Evolutionary conservation across 2,113 vertebrate species (phyloP).

Genomic region (Xerus inauris): DNA sequence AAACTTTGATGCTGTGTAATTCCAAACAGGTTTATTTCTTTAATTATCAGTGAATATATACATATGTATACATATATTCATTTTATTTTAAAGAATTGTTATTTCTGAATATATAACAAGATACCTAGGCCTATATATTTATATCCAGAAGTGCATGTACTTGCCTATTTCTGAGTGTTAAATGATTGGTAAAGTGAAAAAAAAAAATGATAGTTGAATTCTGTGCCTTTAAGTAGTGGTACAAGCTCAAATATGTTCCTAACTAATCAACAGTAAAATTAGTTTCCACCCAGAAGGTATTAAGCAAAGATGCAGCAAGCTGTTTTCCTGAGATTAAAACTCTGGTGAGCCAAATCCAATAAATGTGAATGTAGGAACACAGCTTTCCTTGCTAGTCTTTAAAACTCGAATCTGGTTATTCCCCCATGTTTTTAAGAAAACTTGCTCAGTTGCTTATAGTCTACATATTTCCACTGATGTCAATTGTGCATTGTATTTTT

Average conservation of each 20-base stretch:
- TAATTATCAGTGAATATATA: neutral
- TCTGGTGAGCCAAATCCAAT: constrained; percentile 24
- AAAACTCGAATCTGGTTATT: constrained; percentile 32
- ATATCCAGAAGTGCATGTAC: neutral
- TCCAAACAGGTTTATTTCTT: neutral
- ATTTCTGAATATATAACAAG: neutral
- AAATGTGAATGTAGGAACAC: constrained; percentile 16
- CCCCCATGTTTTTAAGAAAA: neutral
- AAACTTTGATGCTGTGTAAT: neutral
- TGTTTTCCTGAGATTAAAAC: constrained; percentile 75
- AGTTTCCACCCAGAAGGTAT: constrained; percentile 54
- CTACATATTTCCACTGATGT: neutral
- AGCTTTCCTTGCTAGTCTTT: neutral
- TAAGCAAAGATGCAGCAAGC: constrained; percentile 56
- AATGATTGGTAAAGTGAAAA: neutral
- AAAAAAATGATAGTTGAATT: neutral
- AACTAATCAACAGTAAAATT: constrained; percentile 78
- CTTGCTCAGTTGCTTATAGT: neutral
- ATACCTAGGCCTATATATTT: neutral
- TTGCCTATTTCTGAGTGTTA: neutral
- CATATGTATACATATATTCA: neutral
- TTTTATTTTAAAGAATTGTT: neutral
- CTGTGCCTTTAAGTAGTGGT: constrained; percentile 59
- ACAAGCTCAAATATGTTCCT: constrained; percentile 61
- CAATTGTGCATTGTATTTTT: neutral